These are phyloP conservation scores for Morone saxatilis DNA, from an alignment of 2,113 vertebrate species.

Conservation along the genomic window DNA sequence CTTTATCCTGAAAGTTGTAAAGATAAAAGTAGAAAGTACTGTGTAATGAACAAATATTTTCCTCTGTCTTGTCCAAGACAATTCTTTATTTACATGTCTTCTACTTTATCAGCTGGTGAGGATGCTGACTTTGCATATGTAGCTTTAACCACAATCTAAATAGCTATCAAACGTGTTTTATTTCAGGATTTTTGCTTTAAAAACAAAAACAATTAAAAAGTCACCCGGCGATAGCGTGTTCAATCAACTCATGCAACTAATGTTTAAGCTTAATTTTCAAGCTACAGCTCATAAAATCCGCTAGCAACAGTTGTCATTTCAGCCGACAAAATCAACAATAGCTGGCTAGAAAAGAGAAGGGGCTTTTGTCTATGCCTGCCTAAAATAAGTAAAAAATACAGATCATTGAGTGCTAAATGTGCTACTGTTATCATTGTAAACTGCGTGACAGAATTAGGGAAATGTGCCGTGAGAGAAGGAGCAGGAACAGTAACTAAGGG, in stretches of 20 bases:
- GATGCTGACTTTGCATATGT: too few species aligned
- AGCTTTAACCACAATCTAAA: too few species aligned
- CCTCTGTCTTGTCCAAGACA: background rate
- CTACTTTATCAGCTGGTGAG: too few species aligned
- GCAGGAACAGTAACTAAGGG: background rate
- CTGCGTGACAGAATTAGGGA: background rate
- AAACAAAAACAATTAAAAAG: background rate
- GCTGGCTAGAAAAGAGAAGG: background rate
- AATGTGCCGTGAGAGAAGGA: background rate
- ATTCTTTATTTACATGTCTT: too few species aligned
- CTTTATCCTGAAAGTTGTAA: background rate
- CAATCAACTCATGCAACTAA: background rate
- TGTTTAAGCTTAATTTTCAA: background rate
- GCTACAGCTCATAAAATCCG: background rate
- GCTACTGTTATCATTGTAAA: background rate
- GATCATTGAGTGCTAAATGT: background rate
- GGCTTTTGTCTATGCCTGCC: background rate
- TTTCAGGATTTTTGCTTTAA: background rate
- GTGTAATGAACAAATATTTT: background rate
- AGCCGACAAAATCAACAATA: background rate
- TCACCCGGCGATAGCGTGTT: background rate
- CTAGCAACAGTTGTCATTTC: background rate
- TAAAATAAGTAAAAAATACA: background rate
- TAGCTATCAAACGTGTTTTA: background rate
- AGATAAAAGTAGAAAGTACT: background rate